A percentile compares a stretch with the other conserved stretches of the same genome.
These are phyloP conservation scores for Lepidurus couesii DNA, from an alignment of 1,140 invertebrate species.

Conservation along the genomic window DNA sequence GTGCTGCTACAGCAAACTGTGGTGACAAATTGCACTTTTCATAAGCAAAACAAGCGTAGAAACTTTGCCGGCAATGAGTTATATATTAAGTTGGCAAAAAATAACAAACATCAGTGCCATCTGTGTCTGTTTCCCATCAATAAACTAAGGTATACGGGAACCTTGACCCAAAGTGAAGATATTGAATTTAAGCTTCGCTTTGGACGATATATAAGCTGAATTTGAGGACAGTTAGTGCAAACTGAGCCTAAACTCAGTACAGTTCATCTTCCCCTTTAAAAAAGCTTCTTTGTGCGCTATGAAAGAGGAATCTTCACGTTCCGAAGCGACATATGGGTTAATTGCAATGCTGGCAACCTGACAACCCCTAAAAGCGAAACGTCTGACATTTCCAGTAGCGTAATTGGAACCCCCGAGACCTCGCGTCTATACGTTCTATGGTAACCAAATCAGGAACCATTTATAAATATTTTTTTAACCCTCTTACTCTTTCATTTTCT, in stretches of 20 bases:
- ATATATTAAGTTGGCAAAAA: too few relatives aligned
- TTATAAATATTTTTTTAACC: neutral
- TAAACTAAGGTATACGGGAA: too few relatives aligned
- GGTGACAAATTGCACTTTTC: too few relatives aligned
- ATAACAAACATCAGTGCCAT: too few relatives aligned
- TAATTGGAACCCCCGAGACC: constrained; percentile 4
- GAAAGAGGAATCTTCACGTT: neutral
- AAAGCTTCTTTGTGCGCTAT: neutral
- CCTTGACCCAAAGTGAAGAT: too few relatives aligned
- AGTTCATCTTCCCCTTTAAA: neutral
- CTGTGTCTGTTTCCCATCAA: too few relatives aligned
- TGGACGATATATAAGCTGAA: too few relatives aligned
- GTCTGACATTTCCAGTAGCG: constrained; percentile 7
- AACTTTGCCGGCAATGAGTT: too few relatives aligned
- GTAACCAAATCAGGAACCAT: neutral
- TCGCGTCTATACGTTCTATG: neutral
- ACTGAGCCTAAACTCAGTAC: neutral
- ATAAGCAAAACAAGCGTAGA: too few relatives aligned
- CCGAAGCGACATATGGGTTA: constrained; percentile 2
- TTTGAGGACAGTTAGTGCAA: too few relatives aligned
- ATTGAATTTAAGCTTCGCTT: too few relatives aligned
- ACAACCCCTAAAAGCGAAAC: constrained; percentile 18
- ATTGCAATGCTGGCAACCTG: constrained; percentile 13
- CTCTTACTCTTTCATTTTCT: neutral
- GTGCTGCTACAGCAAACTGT: too few relatives aligned